phyloP scores from a whole-genome alignment of 2,113 vertebrate genomes.

The Dicaeum eximium region DNA sequence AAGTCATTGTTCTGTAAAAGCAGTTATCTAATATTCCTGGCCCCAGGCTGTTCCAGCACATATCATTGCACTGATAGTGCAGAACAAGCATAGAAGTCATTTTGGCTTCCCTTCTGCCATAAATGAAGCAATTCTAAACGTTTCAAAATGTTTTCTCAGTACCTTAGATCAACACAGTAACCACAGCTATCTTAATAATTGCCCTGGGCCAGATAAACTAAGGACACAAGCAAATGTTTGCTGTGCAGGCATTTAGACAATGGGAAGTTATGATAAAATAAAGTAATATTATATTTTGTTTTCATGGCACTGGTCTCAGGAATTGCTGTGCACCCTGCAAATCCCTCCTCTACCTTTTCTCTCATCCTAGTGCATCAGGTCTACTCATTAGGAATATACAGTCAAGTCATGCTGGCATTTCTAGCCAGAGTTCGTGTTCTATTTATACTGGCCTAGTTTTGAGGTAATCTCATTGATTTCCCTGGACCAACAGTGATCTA shows the following conservation, averaged over 20 bases:
- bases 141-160: constrained; percentile 2
- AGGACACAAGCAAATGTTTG: constrained; percentile 30
- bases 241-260: constrained; percentile 10
- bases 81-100: constrained; percentile 2
- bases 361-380: not conserved
- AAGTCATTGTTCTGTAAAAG: constrained; percentile 2
- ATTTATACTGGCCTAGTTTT: not conserved
- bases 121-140: constrained; percentile 21
- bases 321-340: not conserved
- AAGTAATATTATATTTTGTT: not conserved
- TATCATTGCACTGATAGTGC: not conserved
- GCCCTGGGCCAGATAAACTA: constrained; percentile 45
- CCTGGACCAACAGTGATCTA: not conserved
- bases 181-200: constrained; percentile 45
- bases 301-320: not conserved
- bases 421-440: not conserved
- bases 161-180: constrained; percentile 16
- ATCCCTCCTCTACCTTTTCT: not conserved
- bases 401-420: not conserved
- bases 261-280: not conserved
- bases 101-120: constrained; percentile 25
- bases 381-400: not conserved
- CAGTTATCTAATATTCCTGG: not conserved
- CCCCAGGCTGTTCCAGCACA: not conserved
- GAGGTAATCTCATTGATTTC: not conserved